These are phyloP conservation scores for Propithecus coquereli DNA, from an alignment of 2,113 vertebrate genomes.

Conservation along the genomic window DNA sequence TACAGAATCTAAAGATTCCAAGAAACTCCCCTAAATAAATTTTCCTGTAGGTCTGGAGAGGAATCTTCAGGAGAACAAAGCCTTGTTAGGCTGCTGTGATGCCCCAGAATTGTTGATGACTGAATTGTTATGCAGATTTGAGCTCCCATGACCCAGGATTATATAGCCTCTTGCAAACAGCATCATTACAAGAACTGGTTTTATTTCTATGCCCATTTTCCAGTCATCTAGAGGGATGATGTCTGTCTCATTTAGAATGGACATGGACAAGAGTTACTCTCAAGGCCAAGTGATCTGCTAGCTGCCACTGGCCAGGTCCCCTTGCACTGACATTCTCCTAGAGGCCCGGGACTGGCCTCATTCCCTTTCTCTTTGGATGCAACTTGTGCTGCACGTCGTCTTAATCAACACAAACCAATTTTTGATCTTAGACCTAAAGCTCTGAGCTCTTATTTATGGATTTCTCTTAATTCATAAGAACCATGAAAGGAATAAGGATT, in stretches of 20 bases:
- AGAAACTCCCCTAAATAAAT: not conserved
- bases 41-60: not conserved
- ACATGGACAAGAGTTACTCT: not conserved
- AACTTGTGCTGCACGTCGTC: not conserved
- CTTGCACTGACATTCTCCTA: not conserved
- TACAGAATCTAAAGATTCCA: not conserved
- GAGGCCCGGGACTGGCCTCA: not conserved
- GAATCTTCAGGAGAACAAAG: not conserved
- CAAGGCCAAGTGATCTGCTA: not conserved
- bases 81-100: not conserved
- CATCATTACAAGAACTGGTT: not conserved
- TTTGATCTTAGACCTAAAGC: constrained; percentile 39
- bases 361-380: not conserved
- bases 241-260: not conserved
- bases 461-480: constrained; percentile 49
- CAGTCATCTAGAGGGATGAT: not conserved
- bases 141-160: not conserved
- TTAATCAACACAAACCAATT: constrained; percentile 37
- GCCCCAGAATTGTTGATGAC: not conserved
- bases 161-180: not conserved
- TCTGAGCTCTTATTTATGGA: constrained; percentile 17
- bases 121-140: not conserved
- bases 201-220: not conserved
- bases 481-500: constrained; percentile 70
- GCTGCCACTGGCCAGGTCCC: not conserved